Evolutionary conservation across 2,113 vertebrate genomes (phyloP), one percentile per base, ranked within the genome.

Genomic region (Oreotrochilus melanogaster): DNA sequence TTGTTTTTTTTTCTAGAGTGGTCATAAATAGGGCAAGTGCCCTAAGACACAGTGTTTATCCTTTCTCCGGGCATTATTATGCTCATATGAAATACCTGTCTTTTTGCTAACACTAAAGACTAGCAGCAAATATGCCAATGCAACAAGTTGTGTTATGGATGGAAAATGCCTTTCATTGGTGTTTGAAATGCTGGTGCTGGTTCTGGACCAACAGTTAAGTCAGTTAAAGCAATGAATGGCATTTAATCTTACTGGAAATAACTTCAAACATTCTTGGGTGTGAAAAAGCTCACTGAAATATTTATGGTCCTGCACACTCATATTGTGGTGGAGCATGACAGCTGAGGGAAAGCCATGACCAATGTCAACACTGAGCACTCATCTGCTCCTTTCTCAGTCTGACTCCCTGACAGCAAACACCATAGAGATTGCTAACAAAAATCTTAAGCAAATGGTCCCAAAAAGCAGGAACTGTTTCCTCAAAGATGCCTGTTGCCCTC

Each of bases 251-350:
- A 48, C 65, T 48, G 64, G 58, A 73, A 85, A 45, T 50, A 48
- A 9, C 18, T 85, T 45, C 33, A 37, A 30, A 18, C 3, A 60
- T 51, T 31, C 39, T 47, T 9, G 39, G 7, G 4, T 57, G 18
- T 78, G 71, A 78, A 39, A 10, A 53, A 85, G 35, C 21, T 66
- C 56, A 30, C 6, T 78, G 23, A 61, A 74, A 24, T 81, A 74
- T n/a, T 70, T 61, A 35, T 2, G 3, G 39, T 61, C 35, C 58
- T 73, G 17, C 24, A 21, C 90, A 21, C 18, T 56, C 19, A 51
- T 48, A 28, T 23, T 57, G 23, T 0, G 0, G 25, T 47, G 21
- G 23, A 37, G 10, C 19, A 2, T 33, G 50, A 18, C 25, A 25
- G 28, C 4, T 53, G 22, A 30, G 73, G 28, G 31, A 21, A 67